Percentiles rank a stretch among this genome's conserved stretches.
Evolutionary conservation across 2,797 vertebrate genomes (phyloP).

Genomic region (Eupleurogrammus muticus): DNA sequence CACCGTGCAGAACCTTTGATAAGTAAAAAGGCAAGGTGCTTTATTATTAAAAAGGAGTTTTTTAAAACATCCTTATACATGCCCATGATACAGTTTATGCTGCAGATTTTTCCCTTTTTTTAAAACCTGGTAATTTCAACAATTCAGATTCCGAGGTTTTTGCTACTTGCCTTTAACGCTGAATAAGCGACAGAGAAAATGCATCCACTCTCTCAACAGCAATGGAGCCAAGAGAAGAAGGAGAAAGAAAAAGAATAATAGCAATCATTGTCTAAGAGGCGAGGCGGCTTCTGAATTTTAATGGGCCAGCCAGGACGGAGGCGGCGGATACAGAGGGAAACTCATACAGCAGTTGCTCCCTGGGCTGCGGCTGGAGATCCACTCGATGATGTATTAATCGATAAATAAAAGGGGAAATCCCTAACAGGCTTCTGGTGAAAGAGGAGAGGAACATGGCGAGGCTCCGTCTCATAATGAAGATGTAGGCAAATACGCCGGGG

Average conservation of each 20-base stretch:
- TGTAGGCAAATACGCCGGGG: neutral
- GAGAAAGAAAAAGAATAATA: slow-evolving; percentile 38
- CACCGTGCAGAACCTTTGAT: slow-evolving; percentile 40
- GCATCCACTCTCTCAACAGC: slow-evolving; percentile 13
- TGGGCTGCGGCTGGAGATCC: slow-evolving; percentile 30
- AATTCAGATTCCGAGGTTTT: slow-evolving; percentile 7
- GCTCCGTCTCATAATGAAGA: slow-evolving; percentile 43
- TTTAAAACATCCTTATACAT: slow-evolving; percentile 40
- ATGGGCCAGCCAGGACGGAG: slow-evolving; percentile 43
- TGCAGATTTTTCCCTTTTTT: neutral
- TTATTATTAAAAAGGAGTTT: slow-evolving; percentile 52
- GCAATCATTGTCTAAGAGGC: slow-evolving; percentile 55
- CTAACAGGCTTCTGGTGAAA: slow-evolving; percentile 36
- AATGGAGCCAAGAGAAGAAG: neutral
- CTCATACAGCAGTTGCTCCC: slow-evolving; percentile 12
- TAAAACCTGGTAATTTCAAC: slow-evolving; percentile 22
- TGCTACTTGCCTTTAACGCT: neutral
- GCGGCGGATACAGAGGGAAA: slow-evolving; percentile 32
- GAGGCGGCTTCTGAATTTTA: slow-evolving; percentile 44
- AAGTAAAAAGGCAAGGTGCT: slow-evolving; percentile 45
- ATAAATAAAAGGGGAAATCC: slow-evolving; percentile 56
- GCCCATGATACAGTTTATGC: slow-evolving; percentile 25
- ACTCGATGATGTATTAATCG: slow-evolving; percentile 62
- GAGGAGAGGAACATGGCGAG: slow-evolving; percentile 9
- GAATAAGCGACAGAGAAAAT: slow-evolving; percentile 13